phyloP scores from a whole-genome alignment of 2,797 vertebrate genomes.

The Rhodeus uyekii region DNA sequence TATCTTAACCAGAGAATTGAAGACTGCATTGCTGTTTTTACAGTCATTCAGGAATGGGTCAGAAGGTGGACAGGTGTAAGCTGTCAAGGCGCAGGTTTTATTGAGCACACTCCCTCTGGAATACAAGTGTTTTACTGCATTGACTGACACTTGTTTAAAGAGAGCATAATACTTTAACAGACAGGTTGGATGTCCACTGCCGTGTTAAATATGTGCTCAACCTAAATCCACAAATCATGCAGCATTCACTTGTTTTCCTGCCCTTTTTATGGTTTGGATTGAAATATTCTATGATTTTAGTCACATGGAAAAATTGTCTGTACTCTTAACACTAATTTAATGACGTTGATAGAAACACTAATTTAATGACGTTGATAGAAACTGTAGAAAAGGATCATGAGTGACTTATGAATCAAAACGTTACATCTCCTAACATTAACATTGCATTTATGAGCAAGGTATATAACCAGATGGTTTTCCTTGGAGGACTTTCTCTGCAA shows the following conservation, averaged over 20 bases:
- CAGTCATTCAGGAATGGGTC: background rate
- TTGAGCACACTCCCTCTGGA: background rate
- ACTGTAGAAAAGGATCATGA: background rate
- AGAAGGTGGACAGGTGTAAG: constrained; percentile 25
- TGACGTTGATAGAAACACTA: background rate
- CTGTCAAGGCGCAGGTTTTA: background rate
- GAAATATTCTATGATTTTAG: background rate
- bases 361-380: background rate
- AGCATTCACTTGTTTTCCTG: constrained; percentile 4
- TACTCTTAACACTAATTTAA: background rate
- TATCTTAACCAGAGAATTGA: background rate
- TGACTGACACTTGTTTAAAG: background rate
- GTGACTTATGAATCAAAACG: background rate
- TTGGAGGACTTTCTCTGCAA: background rate
- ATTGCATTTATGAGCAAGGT: background rate
- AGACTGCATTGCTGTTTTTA: background rate
- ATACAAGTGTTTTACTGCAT: constrained; percentile 21
- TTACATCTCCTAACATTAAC: background rate
- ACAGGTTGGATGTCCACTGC: constrained; percentile 3
- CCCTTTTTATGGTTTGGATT: background rate
- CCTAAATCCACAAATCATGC: constrained; percentile 11
- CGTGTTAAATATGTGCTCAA: constrained; percentile 2
- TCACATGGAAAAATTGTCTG: background rate
- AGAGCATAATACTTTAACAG: constrained; percentile 15
- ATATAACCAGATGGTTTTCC: background rate